These are phyloP conservation scores for Oscheius onirici DNA, from an alignment of 2,888 invertebrate genomes.

Conservation along the genomic window DNA sequence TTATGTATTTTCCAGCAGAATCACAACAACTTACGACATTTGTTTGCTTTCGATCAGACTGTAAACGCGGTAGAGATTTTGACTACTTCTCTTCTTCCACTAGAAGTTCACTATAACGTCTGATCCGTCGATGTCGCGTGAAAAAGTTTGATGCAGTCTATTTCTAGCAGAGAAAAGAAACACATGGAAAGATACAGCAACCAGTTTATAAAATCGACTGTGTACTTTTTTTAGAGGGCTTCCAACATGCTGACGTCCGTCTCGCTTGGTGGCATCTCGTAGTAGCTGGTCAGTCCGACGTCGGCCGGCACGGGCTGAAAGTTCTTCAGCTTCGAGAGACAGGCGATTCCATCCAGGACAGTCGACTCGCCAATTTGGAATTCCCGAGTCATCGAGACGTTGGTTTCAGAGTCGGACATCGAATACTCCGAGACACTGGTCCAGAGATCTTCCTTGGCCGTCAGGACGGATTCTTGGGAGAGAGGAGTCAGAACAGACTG, in stretches of 20 bases:
- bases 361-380: neutral
- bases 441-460: neutral
- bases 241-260: constrained; percentile 17
- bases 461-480: neutral
- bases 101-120: too few relatives aligned
- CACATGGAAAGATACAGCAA: too few relatives aligned
- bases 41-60: too few relatives aligned
- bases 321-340: neutral
- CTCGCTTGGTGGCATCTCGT: constrained; percentile 6
- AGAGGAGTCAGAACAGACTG: neutral
- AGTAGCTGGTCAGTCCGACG: neutral
- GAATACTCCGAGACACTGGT: neutral
- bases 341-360: neutral
- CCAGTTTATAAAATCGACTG: too few relatives aligned
- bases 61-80: too few relatives aligned
- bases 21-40: too few relatives aligned
- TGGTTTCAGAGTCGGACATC: constrained; percentile 4
- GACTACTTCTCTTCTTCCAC: too few relatives aligned
- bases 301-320: neutral
- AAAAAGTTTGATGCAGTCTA: too few relatives aligned
- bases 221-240: too few relatives aligned
- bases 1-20: too few relatives aligned
- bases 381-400: neutral
- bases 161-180: too few relatives aligned
- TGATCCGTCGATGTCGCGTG: too few relatives aligned